These are phyloP conservation scores for Malurus splendens DNA, from an alignment of 2,797 vertebrate genomes.

Conservation along the genomic window DNA sequence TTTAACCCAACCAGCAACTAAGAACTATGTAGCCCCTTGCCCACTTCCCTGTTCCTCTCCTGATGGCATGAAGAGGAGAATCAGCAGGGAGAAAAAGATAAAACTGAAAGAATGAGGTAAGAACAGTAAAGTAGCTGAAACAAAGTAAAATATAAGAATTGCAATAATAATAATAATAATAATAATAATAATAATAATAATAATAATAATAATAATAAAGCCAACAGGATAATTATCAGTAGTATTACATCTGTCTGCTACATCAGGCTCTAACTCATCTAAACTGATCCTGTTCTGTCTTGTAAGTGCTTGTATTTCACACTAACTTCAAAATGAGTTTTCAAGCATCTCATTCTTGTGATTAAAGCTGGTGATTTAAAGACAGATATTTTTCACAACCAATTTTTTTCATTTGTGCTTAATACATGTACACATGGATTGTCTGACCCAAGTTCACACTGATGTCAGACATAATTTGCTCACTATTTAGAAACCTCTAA, in stretches of 20 bases:
- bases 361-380: background rate
- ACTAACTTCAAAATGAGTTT: background rate
- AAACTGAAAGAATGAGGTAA: background rate
- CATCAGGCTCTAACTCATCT: background rate
- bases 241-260: background rate
- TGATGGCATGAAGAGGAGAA: background rate
- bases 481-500: background rate
- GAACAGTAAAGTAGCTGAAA: background rate
- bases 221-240: background rate
- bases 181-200: too few species aligned
- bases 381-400: background rate
- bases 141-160: background rate
- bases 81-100: background rate
- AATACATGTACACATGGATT: background rate
- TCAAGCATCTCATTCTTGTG: background rate
- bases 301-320: accelerated
- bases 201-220: background rate
- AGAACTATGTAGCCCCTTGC: background rate
- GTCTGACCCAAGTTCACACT: background rate
- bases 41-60: background rate
- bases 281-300: background rate
- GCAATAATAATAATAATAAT: background rate
- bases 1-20: background rate
- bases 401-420: background rate
- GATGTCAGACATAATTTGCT: background rate